A percentile compares a stretch with the other conserved stretches of the same genome.
These are phyloP conservation scores for Pelobates cultripes DNA, from an alignment of 2,797 vertebrate genomes.

Conservation along the genomic window DNA sequence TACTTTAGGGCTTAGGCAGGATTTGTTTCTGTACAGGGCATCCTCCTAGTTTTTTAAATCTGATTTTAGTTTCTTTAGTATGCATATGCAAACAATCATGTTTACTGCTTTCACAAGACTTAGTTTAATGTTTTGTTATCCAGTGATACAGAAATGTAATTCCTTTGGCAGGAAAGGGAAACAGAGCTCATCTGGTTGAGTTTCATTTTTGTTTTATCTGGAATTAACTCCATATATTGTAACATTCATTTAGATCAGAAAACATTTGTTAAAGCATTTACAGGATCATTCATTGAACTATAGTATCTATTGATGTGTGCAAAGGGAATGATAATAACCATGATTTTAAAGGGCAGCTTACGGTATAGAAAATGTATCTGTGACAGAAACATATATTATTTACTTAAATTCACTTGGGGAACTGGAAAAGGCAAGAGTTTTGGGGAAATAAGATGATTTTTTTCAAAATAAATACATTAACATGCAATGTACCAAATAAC, in stretches of 20 bases:
- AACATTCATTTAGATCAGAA: slow-evolving; percentile 13
- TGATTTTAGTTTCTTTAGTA: neutral
- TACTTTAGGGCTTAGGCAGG: too few species aligned
- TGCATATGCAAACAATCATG: slow-evolving; percentile 7
- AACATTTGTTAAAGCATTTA: slow-evolving; percentile 27
- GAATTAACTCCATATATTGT: slow-evolving; percentile 27
- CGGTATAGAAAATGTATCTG: neutral
- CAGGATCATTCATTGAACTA: slow-evolving; percentile 24
- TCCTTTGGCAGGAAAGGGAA: slow-evolving; percentile 36
- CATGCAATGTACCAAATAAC: too few species aligned
- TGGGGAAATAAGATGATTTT: too few species aligned
- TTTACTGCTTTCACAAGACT: slow-evolving; percentile 1
- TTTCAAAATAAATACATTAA: too few species aligned
- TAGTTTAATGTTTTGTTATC: slow-evolving; percentile 15
- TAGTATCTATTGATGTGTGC: neutral
- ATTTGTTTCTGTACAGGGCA: too few species aligned
- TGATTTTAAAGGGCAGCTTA: neutral
- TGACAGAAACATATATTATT: neutral
- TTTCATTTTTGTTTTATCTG: slow-evolving; percentile 29
- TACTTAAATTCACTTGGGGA: neutral
- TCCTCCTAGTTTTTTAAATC: neutral
- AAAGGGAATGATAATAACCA: slow-evolving; percentile 6
- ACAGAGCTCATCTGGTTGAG: slow-evolving; percentile 15
- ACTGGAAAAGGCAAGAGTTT: too few species aligned
- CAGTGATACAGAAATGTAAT: slow-evolving; percentile 16